Percentiles rank a stretch among this genome's conserved stretches.
Conservation (phyloP, 2,797 vertebrate genomes). For the Catharus ustulatus region DNA sequence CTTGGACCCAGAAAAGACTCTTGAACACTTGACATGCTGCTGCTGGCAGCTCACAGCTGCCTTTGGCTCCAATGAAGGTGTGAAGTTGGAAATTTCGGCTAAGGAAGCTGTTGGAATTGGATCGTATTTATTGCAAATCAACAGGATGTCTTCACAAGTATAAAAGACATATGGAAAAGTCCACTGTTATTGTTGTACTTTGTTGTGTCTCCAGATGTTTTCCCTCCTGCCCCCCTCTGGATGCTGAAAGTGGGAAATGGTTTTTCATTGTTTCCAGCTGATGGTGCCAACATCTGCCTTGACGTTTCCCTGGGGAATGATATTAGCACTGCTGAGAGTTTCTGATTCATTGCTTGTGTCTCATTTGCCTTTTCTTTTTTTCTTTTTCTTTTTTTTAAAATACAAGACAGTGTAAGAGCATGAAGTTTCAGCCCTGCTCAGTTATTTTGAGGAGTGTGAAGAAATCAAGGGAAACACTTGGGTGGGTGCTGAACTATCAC, state of each 20-base stretch:
- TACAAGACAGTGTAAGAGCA: background rate
- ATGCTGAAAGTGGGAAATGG: background rate
- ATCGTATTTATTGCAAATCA: conserved; percentile 52
- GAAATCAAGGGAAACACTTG: background rate
- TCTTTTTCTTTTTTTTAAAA: background rate
- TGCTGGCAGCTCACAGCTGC: conserved; percentile 14
- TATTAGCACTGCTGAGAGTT: conserved; percentile 19
- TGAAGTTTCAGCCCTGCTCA: background rate
- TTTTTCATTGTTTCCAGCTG: background rate
- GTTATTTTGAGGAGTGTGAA: background rate
- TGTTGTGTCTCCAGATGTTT: conserved; percentile 38
- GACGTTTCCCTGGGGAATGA: background rate
- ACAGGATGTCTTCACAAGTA: conserved; percentile 26
- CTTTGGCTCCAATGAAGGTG: background rate
- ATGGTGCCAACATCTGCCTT: conserved; percentile 54
- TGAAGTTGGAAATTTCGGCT: background rate
- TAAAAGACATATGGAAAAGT: conserved; percentile 4
- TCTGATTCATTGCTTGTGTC: conserved; percentile 8
- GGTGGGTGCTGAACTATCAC: background rate
- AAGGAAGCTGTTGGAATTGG: conserved; percentile 36
- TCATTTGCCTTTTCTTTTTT: background rate
- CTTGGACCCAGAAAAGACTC: background rate
- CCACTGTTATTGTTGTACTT: background rate
- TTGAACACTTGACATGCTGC: background rate
- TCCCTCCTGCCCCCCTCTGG: background rate